Conservation (phyloP, 2,113 vertebrate species). For the Pseudonaja textilis region DNA sequence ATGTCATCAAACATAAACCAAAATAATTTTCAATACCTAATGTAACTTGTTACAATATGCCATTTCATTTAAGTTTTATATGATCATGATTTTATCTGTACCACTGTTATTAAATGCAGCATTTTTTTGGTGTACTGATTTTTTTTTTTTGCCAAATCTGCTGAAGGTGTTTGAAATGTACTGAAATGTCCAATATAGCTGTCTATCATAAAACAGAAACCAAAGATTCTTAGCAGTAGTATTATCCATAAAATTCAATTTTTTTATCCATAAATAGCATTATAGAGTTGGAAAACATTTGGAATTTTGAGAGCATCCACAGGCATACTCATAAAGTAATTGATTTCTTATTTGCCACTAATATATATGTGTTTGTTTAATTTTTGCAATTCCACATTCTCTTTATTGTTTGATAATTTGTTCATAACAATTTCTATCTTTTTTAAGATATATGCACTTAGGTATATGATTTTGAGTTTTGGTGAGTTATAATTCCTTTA, state of each 20-base stretch:
- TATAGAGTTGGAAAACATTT: background rate
- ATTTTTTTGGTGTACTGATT: constrained; percentile 24
- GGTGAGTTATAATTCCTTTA: background rate
- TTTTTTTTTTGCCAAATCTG: constrained; percentile 28
- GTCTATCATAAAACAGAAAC: constrained; percentile 10
- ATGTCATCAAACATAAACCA: constrained; percentile 39
- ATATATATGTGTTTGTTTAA: constrained; percentile 7
- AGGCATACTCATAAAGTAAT: background rate
- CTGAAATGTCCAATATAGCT: background rate
- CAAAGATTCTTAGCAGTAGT: background rate
- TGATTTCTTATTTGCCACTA: background rate
- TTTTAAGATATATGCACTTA: background rate
- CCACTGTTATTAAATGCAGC: background rate
- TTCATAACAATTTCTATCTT: background rate
- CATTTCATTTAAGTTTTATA: constrained; percentile 46
- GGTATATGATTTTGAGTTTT: background rate
- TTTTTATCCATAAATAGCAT: background rate
- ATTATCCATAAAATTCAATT: background rate
- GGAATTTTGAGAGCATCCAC: background rate
- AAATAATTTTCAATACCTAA: constrained; percentile 39
- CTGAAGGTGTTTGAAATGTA: constrained; percentile 8
- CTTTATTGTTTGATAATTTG: background rate
- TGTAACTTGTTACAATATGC: constrained; percentile 19
- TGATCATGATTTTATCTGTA: constrained; percentile 32
- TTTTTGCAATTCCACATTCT: background rate